Conservation (phyloP, 2,888 invertebrate species). For the Spialia ferax region DNA sequence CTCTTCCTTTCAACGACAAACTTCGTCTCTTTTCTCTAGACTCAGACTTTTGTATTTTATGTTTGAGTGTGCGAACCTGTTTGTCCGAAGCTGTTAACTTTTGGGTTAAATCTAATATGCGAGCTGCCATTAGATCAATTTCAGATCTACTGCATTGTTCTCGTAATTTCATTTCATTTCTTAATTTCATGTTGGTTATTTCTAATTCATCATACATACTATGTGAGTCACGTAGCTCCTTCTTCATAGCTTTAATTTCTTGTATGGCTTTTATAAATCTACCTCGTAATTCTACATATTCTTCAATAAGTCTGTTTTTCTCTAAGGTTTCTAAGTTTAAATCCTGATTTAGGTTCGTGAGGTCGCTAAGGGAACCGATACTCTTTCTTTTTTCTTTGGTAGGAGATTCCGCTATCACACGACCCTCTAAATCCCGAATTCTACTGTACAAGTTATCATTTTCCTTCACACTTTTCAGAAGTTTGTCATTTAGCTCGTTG, state of each 20-base stretch:
- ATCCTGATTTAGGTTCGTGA: slow-evolving; percentile 92
- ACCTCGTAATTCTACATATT: slow-evolving; percentile 91
- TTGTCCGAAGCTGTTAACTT: slow-evolving; percentile 94
- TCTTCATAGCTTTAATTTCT: slow-evolving; percentile 94
- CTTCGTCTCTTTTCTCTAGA: slow-evolving; percentile 93
- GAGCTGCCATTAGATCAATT: slow-evolving; percentile 92
- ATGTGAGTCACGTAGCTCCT: slow-evolving; percentile 92
- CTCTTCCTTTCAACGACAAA: slow-evolving; percentile 93
- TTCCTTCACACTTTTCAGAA: slow-evolving; percentile 91
- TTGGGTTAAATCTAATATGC: slow-evolving; percentile 93
- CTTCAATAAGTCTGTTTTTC: slow-evolving; percentile 92
- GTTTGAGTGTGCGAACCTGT: slow-evolving; percentile 92
- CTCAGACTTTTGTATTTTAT: slow-evolving; percentile 92
- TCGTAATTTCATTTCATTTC: slow-evolving; percentile 89
- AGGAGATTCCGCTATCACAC: slow-evolving; percentile 79
- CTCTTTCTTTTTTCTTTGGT: slow-evolving; percentile 88
- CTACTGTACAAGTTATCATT: slow-evolving; percentile 91
- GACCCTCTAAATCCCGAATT: slow-evolving; percentile 90
- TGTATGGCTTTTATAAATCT: slow-evolving; percentile 94
- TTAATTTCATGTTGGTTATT: slow-evolving; percentile 91
- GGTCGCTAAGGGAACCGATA: slow-evolving; percentile 92
- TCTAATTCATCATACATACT: slow-evolving; percentile 93
- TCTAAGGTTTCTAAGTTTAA: slow-evolving; percentile 91
- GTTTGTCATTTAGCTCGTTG: slow-evolving; percentile 88
- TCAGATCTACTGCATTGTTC: slow-evolving; percentile 90